phyloP scores from a whole-genome alignment of 1,140 invertebrate species.

The Drosophila sulfurigaster region DNA sequence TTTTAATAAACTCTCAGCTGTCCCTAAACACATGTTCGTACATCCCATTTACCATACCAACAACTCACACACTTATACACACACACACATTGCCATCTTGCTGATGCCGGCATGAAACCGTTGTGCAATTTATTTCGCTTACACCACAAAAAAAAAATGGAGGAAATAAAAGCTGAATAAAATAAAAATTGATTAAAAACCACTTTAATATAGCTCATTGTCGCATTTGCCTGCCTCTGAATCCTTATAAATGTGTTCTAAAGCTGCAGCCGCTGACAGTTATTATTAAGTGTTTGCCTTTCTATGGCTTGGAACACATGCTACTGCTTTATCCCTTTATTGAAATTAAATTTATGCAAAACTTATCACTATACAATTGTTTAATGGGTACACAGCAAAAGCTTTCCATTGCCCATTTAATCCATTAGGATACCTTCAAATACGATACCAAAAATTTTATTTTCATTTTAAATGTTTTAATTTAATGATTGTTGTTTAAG shows the following conservation, averaged over 20 bases:
- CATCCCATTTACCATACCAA: constrained; percentile 44
- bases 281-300: neutral
- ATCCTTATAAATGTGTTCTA: constrained; percentile 39
- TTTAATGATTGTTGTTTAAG: no score
- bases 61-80: constrained; percentile 7
- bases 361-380: no score
- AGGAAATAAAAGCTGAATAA: constrained; percentile 23
- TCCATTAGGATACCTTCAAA: no score
- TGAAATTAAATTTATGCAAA: no score
- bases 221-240: constrained; percentile 45
- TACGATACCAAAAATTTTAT: no score
- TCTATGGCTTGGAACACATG: neutral
- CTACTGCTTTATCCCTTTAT: no score
- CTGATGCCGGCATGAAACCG: constrained; percentile 41
- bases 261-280: constrained; percentile 1
- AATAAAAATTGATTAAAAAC: constrained; percentile 75
- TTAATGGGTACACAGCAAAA: no score
- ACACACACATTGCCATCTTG: constrained; percentile 4
- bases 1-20: constrained; percentile 77
- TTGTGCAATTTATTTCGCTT: constrained; percentile 72
- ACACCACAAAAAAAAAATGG: constrained; percentile 16
- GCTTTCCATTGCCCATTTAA: no score
- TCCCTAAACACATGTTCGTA: constrained; percentile 53
- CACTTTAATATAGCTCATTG: constrained; percentile 75
- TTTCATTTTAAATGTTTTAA: no score